Evolutionary conservation across 1,140 invertebrate species (phyloP), one percentile per base, ranked within the genome.

Genomic region (Leptonema lineaticorne): DNA sequence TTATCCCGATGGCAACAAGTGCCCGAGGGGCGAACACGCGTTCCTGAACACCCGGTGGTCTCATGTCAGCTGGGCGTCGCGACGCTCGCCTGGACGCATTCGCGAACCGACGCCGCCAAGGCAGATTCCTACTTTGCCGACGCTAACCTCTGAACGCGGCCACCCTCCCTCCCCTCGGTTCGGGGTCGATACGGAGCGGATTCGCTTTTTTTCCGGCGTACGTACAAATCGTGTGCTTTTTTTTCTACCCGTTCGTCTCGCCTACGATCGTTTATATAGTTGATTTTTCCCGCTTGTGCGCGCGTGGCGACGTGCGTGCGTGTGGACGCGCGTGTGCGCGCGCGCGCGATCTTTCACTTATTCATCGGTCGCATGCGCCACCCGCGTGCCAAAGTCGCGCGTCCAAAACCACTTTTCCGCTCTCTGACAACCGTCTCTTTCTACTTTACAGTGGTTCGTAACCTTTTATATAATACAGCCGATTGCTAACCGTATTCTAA

Each of bases 141-240:
- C 57, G 26, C 14, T 29, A 22, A 20, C 27, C 28, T 26, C 26
- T 26, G 45, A 24, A n/a, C n/a, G n/a, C n/a, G n/a, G n/a, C 41
- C 27, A 16, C 48, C 69, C 30, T 58, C 65, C 48, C 65, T 18
- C 65, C 62, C 63, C 57, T 57, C 56, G 48, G 22, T 63, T 58
- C 63, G 64, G n/a, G n/a, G 65, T 71, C 69, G 66, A 71, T 71
- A 71, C 50, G 57, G 64, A 65, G 24, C 28, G 14, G 4, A 20
- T 58, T n/a, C 53, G 53, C 37, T 41, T 16, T 33, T 11, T 33
- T 11, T 41, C 48, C 48, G 48, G 11, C n/a, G 9, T 9, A 18
- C 20, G 37, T 16, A 9, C 37, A 41, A 48, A 48, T 22, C 46
- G 22, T 20, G 24, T 27, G 2, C 57, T 26, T 11, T 6, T 9